Evolutionary conservation across 2,888 invertebrate species (phyloP).

Genomic region (Anarsia innoxiella): DNA sequence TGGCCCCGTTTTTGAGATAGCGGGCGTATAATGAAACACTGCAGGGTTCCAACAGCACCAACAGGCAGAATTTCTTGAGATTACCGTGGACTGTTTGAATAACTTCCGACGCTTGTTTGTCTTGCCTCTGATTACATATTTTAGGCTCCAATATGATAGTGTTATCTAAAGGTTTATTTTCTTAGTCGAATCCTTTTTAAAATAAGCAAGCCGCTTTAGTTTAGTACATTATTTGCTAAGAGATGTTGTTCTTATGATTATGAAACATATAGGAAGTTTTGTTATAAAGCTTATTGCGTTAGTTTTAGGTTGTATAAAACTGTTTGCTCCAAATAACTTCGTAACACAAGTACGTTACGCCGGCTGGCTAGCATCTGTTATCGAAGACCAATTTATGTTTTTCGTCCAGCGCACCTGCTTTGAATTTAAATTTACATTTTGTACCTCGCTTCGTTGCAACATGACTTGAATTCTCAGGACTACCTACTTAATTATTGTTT

Average conservation of each 20-base stretch:
- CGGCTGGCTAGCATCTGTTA: conserved; percentile 65
- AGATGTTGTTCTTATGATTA: not conserved
- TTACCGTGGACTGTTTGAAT: conserved; percentile 56
- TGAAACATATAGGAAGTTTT: not conserved
- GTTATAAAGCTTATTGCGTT: not conserved
- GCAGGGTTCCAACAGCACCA: conserved; percentile 51
- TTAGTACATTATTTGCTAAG: too few relatives aligned
- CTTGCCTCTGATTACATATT: conserved; percentile 27
- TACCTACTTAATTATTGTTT: conserved; percentile 34
- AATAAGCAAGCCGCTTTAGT: too few relatives aligned
- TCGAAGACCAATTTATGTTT: conserved; percentile 64
- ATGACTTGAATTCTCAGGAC: conserved; percentile 29
- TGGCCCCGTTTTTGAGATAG: conserved; percentile 52
- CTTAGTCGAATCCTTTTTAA: too few relatives aligned
- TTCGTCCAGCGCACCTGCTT: conserved; percentile 63
- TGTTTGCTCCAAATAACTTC: conserved; percentile 48
- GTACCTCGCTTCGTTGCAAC: conserved; percentile 1
- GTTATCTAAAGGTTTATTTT: conserved; percentile 24
- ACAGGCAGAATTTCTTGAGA: conserved; percentile 43
- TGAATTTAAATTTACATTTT: conserved; percentile 44
- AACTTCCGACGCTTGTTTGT: conserved; percentile 52
- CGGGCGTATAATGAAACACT: conserved; percentile 58
- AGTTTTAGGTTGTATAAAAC: conserved; percentile 50
- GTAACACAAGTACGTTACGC: conserved; percentile 40
- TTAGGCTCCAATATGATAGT: not conserved